phyloP scores from a whole-genome alignment of 2,888 invertebrate species.

The Penaeus monodon region DNA sequence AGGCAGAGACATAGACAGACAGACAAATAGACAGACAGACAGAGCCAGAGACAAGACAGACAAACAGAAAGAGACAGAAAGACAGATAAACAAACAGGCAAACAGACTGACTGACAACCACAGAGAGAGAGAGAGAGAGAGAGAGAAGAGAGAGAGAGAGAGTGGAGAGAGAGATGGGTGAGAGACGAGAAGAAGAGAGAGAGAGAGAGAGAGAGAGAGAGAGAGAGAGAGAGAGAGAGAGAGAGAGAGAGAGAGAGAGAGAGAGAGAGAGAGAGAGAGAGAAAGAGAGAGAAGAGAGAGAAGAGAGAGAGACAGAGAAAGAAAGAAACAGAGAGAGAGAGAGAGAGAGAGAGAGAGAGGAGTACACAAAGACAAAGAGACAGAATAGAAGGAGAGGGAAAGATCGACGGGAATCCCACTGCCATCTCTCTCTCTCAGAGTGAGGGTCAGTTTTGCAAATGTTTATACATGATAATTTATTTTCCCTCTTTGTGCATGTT shows the following conservation, averaged over 20 bases:
- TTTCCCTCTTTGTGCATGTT: too few relatives aligned
- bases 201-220: not conserved
- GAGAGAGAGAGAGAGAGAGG: not conserved
- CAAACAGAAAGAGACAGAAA: too few relatives aligned
- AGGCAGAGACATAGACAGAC: not conserved
- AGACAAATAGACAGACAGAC: not conserved
- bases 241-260: conserved; percentile 4
- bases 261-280: not conserved
- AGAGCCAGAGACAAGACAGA: not conserved
- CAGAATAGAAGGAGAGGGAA: too few relatives aligned
- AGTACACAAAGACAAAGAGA: too few relatives aligned
- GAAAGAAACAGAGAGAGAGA: not conserved
- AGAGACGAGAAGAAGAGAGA: too few relatives aligned
- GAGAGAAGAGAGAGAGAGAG: not conserved
- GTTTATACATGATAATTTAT: too few relatives aligned
- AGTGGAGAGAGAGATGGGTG: too few relatives aligned
- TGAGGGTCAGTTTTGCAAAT: too few relatives aligned
- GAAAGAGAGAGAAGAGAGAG: not conserved
- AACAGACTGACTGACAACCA: conserved; percentile 1
- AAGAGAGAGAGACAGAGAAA: not conserved
- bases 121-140: not conserved
- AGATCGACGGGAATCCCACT: too few relatives aligned
- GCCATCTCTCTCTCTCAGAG: too few relatives aligned
- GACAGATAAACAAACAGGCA: not conserved
- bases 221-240: not conserved